Evolutionary conservation across 2,888 invertebrate genomes (phyloP), one percentile per base, ranked within the genome.

Genomic region (Caenorhabditis afra): DNA sequence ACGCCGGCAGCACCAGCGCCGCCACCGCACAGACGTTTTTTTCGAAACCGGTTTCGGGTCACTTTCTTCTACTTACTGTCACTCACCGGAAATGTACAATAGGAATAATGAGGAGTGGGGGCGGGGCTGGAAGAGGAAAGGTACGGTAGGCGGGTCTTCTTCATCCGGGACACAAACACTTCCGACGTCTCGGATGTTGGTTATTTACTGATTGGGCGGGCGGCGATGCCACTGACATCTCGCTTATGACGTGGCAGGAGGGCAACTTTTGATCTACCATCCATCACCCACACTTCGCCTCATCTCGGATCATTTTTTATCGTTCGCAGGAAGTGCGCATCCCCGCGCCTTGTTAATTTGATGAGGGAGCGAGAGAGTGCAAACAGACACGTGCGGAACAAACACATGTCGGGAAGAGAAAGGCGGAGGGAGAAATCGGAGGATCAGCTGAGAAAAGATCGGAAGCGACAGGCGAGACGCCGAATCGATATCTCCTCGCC

Each of bases 41-140:
- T 68, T 68, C 50, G 39, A 68, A 68, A 68, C 67, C 59, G 58
- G 67, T 68, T n/a, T 49, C 47, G 20, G 20, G 35, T 50, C 37
- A 20, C n/a, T 11, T 59, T 59, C 45, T 45, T 20, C 3, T 29
- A 52, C 52, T n/a, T 23, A 52, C 52, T 52, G 52, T 52, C 52
- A 52, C 49, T 49, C 49, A 49, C 8, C 49, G 22, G 20, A 49
- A 41, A n/a, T n/a, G n/a, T 41, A 41, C 11, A 14, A 29, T 29
- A 41, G 14, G 41, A 41, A 14, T 14, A 41, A 41, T 41, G 5
- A 20, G 22, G 16, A 47, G 47, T 18, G 18, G 22, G 49, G 3
- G 29, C 29, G 29, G 29, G 29, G 23, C n/a, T 2, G 23, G n/a
- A 4, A 20, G 50, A 22, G 50, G 20, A 14, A n/a, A 10, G 49